Evolutionary conservation across 2,888 invertebrate species (phyloP).

Genomic region (Pammene aurita): DNA sequence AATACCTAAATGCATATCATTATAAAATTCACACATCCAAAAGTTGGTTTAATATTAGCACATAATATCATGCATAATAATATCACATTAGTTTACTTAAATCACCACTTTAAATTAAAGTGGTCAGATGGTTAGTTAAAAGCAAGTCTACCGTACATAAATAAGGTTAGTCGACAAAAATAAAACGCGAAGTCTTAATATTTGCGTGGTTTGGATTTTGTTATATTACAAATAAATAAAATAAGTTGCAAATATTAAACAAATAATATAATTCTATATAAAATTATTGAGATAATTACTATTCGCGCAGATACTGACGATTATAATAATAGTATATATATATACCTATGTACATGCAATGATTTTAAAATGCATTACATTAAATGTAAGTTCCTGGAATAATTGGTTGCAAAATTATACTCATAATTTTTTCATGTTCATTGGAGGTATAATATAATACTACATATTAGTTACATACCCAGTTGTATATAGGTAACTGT

Average conservation of each 20-base stretch:
- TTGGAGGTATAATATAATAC: too few relatives aligned
- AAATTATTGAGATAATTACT: too few relatives aligned
- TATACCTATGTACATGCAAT: too few relatives aligned
- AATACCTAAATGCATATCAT: slow-evolving; percentile 47
- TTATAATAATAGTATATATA: too few relatives aligned
- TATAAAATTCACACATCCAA: slow-evolving; percentile 49
- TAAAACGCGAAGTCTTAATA: not conserved
- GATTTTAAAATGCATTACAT: too few relatives aligned
- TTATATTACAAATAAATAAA: not conserved
- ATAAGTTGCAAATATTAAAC: too few relatives aligned
- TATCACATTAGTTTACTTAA: slow-evolving; percentile 48
- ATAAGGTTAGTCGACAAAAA: not conserved
- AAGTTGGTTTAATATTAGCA: slow-evolving; percentile 45
- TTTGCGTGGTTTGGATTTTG: not conserved
- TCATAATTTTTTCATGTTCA: too few relatives aligned
- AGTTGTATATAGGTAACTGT: too few relatives aligned
- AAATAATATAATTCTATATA: too few relatives aligned
- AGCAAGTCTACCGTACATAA: not conserved
- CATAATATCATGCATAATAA: slow-evolving; percentile 43
- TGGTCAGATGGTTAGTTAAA: slow-evolving; percentile 1
- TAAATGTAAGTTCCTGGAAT: not conserved
- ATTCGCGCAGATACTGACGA: too few relatives aligned
- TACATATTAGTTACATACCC: too few relatives aligned
- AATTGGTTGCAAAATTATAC: not conserved
- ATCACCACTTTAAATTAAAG: not conserved